These are phyloP conservation scores for Tanytarsus gracilentus DNA, from an alignment of 2,888 invertebrate species.

Conservation along the genomic window DNA sequence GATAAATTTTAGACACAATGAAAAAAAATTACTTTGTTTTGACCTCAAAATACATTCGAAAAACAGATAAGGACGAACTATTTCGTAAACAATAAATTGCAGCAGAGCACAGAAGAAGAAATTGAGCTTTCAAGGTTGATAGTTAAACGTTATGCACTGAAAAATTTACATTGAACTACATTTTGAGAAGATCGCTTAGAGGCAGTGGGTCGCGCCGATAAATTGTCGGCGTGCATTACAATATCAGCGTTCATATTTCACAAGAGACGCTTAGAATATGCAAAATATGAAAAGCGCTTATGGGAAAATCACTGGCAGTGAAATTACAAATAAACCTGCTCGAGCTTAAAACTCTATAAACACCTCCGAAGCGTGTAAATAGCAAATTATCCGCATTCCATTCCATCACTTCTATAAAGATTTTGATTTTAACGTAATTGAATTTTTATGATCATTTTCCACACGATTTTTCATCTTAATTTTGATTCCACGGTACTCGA, in stretches of 20 bases:
- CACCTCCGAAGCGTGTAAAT: constrained; percentile 18
- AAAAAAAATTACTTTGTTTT: too few relatives aligned
- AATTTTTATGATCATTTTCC: constrained; percentile 24
- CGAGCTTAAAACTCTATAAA: neutral
- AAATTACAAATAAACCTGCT: constrained; percentile 26
- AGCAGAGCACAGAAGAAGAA: neutral
- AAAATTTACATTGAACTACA: constrained; percentile 8
- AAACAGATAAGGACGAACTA: too few relatives aligned
- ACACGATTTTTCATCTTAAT: constrained; percentile 20
- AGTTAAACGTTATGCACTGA: neutral
- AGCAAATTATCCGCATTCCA: constrained; percentile 24
- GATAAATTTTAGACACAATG: too few relatives aligned
- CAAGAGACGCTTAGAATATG: too few relatives aligned
- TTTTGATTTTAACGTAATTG: constrained; percentile 17
- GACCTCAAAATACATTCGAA: too few relatives aligned
- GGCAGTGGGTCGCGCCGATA: too few relatives aligned
- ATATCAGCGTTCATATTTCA: too few relatives aligned
- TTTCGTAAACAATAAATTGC: too few relatives aligned
- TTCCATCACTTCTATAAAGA: constrained; percentile 15
- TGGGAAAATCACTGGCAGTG: constrained; percentile 21
- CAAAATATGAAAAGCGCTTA: too few relatives aligned
- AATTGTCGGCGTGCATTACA: too few relatives aligned
- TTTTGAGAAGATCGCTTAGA: constrained; percentile 5
- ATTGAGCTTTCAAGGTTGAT: constrained; percentile 11
- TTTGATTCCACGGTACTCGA: too few relatives aligned